Base-by-base conservation (phyloP, 64 coral and sea anemone genomes). In the Dendronephthya gigantea region DNA sequence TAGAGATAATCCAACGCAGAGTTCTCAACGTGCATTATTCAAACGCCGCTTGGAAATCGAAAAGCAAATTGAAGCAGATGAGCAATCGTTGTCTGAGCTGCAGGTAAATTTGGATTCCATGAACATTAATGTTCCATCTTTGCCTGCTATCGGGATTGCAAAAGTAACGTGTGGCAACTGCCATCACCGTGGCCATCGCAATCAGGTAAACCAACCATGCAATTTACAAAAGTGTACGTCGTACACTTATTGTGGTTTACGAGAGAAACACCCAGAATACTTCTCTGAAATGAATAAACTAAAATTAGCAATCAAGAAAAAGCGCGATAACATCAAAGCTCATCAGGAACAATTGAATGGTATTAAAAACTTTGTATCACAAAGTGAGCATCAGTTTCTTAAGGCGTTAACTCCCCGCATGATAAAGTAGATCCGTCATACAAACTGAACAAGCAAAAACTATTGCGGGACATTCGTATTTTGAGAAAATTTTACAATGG, bases 101-200 rank as follows among this genome's bases (percentile, higher is more conserved):
- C 72, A 79, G 1, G 72, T 79, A 36, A 34, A 39, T 79, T 79
- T 79, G 22, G 72, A 79, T 36, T 79, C 72, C 30, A 79, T 79
- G 72, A 34, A 79, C 32, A 79, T 79, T 12, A 79, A 79, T 29
- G 72, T 79, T 36, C 72, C 72, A 29, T 29, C 30, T 12, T 79
- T 79, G 36, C 72, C 72, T 79, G 72, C 30, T 34, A 79, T 79
- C 22, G 72, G 1, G 36, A 79, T 16, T 34, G 30, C 7, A 12
- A 79, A 79, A 79, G 72, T 79, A 34, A 39, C 36, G 4, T 79
- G 72, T 79, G 72, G 72, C 36, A 79, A 79, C 13, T 79, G 72
- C 29, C 72, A 79, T 79, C 72, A 79, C 32, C 72, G 72, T 36
- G 72, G 72, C 9, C 72, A 79, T 33, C 30, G 72, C 0, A 79